Base-by-base conservation (phyloP, 2,888 invertebrate genomes). In the Polydrusus cervinus region DNA sequence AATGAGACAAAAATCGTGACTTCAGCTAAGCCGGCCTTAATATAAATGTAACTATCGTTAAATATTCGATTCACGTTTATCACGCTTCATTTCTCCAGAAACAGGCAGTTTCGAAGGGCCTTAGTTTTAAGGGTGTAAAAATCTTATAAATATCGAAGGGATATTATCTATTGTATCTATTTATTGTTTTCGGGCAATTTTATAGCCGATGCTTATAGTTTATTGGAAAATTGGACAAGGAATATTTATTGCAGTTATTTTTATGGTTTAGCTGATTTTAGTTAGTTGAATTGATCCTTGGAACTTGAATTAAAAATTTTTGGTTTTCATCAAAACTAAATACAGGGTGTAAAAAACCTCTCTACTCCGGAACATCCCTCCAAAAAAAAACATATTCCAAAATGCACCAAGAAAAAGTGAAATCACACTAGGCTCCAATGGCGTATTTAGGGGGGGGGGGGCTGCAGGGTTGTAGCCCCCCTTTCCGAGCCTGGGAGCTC, bases 101-200 rank as follows among this genome's bases (percentile, higher is more conserved):
- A 38, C 57, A 38, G 34, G 38, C 34, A 34, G 34, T 38, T 57
- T 57, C 57, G 34, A 57, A 57, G 38, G 38, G 34, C 38, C 38
- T 38, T 57, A 57, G 16, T 34, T 57, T 34, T 57, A 14, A 16
- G 57, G 57, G 34, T 57, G 34, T 57, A 57, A 57, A 57, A 38
- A 57, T 57, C 57, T 34, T 14, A 57, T 34, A 57, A 16, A 57
- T 14, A 57, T 57, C 14, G 34, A 57, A 57, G 13, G 57, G 38
- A 57, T 57, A 57, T 57, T 16, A 51, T 51, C 51, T 51, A 51
- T 51, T 11, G 20, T 51, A 51, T 51, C 51, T 20, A 51, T 20
- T 49, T 16, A 14, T 34, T 9, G 47, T 49, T 16, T 14, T 16
- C 16, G 16, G 16, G 2, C 16, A 9, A 49, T 14, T 49, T 16